Percentiles rank a stretch among this genome's conserved stretches.
These are phyloP conservation scores for Helicolenus hilgendorfi DNA, from an alignment of 2,797 vertebrate species.

Conservation along the genomic window DNA sequence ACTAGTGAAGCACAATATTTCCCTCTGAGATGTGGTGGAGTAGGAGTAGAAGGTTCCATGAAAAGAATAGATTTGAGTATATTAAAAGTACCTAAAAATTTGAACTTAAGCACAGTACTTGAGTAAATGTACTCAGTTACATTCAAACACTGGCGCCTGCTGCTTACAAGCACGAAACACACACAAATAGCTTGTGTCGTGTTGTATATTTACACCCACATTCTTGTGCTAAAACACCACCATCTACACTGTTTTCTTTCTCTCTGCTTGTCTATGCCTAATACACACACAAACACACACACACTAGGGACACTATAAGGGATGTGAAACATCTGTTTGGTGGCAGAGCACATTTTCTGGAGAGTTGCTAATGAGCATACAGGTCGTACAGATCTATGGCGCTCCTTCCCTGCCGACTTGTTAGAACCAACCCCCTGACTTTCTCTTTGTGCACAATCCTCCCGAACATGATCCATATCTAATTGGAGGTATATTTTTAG, in stretches of 20 bases:
- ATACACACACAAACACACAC: constrained; percentile 25
- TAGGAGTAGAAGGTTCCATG: neutral
- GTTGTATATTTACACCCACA: constrained; percentile 31
- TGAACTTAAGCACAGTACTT: neutral
- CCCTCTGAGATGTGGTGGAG: neutral
- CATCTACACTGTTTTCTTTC: constrained; percentile 24
- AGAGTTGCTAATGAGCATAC: constrained; percentile 76
- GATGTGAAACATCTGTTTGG: constrained; percentile 72
- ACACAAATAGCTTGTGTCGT: constrained; percentile 12
- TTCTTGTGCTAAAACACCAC: constrained; percentile 17
- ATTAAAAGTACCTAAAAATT: neutral
- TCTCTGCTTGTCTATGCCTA: constrained; percentile 7
- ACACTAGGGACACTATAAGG: constrained; percentile 33
- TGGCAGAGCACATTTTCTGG: constrained; percentile 55
- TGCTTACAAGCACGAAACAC: constrained; percentile 16
- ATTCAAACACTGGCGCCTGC: neutral
- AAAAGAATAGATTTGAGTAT: neutral
- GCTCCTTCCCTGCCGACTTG: constrained; percentile 48
- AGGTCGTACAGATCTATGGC: constrained; percentile 57
- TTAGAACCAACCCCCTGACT: constrained; percentile 46
- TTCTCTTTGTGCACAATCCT: constrained; percentile 26
- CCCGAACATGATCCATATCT: constrained; percentile 44
- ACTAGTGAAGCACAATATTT: neutral
- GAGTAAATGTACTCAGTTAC: neutral
- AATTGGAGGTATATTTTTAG: constrained; percentile 62